A percentile compares a stretch with the other conserved stretches of the same genome.
These are phyloP conservation scores for Acanthosepion pharaonis DNA, from an alignment of 2,888 invertebrate species.

Conservation along the genomic window DNA sequence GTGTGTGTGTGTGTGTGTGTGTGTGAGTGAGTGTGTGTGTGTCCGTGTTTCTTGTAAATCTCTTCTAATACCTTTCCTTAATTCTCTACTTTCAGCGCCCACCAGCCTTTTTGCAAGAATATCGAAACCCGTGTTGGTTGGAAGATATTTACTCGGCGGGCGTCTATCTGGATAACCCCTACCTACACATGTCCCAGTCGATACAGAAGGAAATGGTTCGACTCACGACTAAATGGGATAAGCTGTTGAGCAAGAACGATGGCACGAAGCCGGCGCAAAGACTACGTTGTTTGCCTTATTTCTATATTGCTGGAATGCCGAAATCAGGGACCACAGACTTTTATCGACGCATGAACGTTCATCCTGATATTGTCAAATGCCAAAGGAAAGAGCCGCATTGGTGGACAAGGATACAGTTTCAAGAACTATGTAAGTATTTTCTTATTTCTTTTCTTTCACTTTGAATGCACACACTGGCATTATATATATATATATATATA, in stretches of 20 bases:
- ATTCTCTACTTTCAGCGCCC: constrained; percentile 56
- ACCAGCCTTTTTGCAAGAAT: constrained; percentile 57
- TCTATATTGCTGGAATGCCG: constrained; percentile 55
- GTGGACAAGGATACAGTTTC: constrained; percentile 53
- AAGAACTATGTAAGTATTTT: constrained; percentile 46
- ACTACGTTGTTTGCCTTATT: constrained; percentile 55
- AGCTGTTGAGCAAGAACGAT: neutral
- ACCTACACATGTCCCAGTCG: neutral
- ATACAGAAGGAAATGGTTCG: constrained; percentile 43
- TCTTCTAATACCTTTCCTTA: neutral
- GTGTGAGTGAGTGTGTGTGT: no score
- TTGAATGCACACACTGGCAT: no score
- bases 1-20: no score
- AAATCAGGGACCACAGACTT: constrained; percentile 56
- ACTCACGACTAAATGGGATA: constrained; percentile 38
- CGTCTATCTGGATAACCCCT: constrained; percentile 61
- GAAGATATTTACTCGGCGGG: constrained; percentile 56
- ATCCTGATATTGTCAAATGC: constrained; percentile 52
- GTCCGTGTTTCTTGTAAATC: neutral
- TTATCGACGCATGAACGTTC: constrained; percentile 50
- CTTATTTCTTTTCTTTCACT: neutral
- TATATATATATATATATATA: no score
- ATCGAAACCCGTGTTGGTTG: constrained; percentile 68
- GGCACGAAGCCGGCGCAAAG: neutral
- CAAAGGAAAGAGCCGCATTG: constrained; percentile 55